Evolutionary conservation across 2,797 vertebrate genomes (phyloP).

Genomic region (Pangasius macronema): DNA sequence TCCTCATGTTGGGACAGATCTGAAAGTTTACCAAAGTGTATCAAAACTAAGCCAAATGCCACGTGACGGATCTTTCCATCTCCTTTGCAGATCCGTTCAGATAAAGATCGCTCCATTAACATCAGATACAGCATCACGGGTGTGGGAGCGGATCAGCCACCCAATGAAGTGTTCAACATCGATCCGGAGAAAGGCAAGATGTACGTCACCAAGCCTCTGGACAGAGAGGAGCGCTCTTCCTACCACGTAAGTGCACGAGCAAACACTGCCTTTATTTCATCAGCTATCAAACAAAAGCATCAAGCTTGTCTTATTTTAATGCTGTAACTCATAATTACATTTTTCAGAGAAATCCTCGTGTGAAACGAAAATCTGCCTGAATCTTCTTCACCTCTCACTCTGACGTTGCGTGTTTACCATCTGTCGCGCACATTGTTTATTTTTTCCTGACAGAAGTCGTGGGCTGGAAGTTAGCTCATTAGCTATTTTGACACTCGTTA

Average conservation of each 20-base stretch:
- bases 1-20: not conserved
- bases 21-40: not conserved
- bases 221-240: constrained; percentile 91
- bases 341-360: not conserved
- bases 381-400: not conserved
- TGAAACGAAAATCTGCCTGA: not conserved
- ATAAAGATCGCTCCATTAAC: constrained; percentile 93
- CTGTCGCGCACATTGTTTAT: not conserved
- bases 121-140: constrained; percentile 96
- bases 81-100: constrained; percentile 88
- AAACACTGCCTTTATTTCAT: no score
- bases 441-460: constrained; percentile 5
- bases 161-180: constrained; percentile 94
- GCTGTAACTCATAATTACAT: not conserved
- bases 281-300: not conserved
- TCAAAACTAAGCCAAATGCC: no score
- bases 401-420: not conserved
- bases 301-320: not conserved
- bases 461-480: constrained; percentile 36
- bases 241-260: constrained; percentile 83
- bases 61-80: constrained; percentile 19
- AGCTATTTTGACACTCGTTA: constrained; percentile 45
- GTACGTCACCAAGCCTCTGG: constrained; percentile 93
- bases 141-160: constrained; percentile 92
- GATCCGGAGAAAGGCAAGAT: constrained; percentile 91